These are phyloP conservation scores for Phocides pigmalion DNA, from an alignment of 1,140 invertebrate genomes.

Conservation along the genomic window DNA sequence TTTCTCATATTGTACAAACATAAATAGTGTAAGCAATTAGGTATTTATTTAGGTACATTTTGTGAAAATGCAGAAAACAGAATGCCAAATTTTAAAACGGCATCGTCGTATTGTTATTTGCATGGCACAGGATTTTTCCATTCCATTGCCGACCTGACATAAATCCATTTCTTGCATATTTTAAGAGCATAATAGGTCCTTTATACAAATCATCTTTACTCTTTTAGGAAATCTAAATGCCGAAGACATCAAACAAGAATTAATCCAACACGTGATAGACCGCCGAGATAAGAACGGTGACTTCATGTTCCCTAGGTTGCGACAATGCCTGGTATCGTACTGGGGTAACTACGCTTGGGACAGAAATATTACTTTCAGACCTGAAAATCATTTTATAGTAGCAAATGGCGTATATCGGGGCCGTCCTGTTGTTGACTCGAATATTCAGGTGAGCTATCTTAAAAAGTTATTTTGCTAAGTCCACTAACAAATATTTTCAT, in stretches of 20 bases:
- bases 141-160: too few relatives aligned
- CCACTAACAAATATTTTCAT: too few relatives aligned
- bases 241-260: slow-evolving; percentile 73
- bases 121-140: too few relatives aligned
- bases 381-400: slow-evolving; percentile 89
- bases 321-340: slow-evolving; percentile 85
- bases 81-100: too few relatives aligned
- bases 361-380: slow-evolving; percentile 83
- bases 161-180: too few relatives aligned
- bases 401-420: slow-evolving; percentile 86
- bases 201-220: neutral
- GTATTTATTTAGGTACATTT: too few relatives aligned
- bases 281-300: slow-evolving; percentile 84
- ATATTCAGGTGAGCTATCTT: slow-evolving; percentile 86
- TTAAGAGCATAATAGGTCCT: too few relatives aligned
- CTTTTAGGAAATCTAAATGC: slow-evolving; percentile 70
- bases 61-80: too few relatives aligned
- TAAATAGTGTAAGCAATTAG: too few relatives aligned
- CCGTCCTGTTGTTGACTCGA: slow-evolving; percentile 87
- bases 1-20: neutral
- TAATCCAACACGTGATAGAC: slow-evolving; percentile 83
- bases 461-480: neutral
- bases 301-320: slow-evolving; percentile 85
- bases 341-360: slow-evolving; percentile 90
- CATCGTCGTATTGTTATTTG: too few relatives aligned